phyloP scores from a whole-genome alignment of 2,797 vertebrate species.

The Parotocinclus haroldoi region DNA sequence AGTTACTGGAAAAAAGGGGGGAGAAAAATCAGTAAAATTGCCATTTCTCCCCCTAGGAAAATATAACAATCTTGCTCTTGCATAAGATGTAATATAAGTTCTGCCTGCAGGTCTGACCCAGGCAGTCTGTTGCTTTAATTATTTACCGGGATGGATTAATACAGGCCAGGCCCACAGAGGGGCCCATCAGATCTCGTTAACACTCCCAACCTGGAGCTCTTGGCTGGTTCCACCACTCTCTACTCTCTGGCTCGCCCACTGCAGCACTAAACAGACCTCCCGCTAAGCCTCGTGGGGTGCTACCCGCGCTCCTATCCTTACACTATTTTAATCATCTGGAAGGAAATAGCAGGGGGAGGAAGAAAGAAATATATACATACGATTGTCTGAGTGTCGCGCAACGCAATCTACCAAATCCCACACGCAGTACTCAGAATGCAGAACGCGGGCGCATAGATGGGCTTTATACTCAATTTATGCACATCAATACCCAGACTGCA shows the following conservation, averaged over 20 bases:
- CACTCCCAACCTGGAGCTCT: slow-evolving; percentile 43
- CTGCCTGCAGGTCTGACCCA: slow-evolving; percentile 13
- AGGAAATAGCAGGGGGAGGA: slow-evolving; percentile 13
- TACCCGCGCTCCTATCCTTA: slow-evolving; percentile 19
- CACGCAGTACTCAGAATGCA: too few relatives aligned
- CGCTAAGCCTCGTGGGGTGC: slow-evolving; percentile 38
- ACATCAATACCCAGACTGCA: too few relatives aligned
- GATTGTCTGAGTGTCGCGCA: slow-evolving; percentile 32
- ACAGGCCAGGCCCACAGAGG: slow-evolving; percentile 45
- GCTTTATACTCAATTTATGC: too few relatives aligned
- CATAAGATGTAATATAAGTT: neutral
- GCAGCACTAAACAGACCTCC: slow-evolving; percentile 46
- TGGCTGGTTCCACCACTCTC: slow-evolving; percentile 32
- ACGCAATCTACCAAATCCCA: neutral
- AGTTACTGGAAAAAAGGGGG: slow-evolving; percentile 1
- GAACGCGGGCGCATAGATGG: too few relatives aligned
- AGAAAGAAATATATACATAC: slow-evolving; percentile 16
- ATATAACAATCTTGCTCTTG: slow-evolving; percentile 18
- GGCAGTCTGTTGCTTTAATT: slow-evolving; percentile 35
- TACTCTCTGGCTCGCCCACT: slow-evolving; percentile 29
- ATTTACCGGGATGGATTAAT: slow-evolving; percentile 47
- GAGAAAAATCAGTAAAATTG: slow-evolving; percentile 14
- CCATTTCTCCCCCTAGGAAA: neutral
- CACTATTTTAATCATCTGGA: slow-evolving; percentile 50
- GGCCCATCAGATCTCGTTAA: slow-evolving; percentile 53